Percentiles rank a stretch among this genome's conserved stretches.
phyloP scores from a whole-genome alignment of 2,113 vertebrate species.

The Aythya baeri region DNA sequence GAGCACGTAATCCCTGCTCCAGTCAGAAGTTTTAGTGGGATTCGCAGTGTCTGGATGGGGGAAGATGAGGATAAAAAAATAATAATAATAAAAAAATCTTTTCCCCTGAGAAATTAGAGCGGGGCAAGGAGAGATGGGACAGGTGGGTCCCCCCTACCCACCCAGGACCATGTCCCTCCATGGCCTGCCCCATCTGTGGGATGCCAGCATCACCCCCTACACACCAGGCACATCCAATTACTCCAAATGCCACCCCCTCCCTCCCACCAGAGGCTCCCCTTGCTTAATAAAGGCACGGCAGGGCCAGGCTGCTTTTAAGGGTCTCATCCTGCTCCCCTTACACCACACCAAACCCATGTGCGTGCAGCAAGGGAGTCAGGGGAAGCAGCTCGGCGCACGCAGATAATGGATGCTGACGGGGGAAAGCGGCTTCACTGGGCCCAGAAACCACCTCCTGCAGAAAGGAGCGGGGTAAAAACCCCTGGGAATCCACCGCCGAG shows the following conservation, averaged over 20 bases:
- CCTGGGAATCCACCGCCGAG: background rate
- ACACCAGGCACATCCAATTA: slow-evolving; percentile 49
- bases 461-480: background rate
- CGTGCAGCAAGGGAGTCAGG: background rate
- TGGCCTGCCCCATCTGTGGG: background rate
- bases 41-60: background rate
- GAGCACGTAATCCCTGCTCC: slow-evolving; percentile 55
- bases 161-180: background rate
- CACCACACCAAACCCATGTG: background rate
- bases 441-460: slow-evolving; percentile 14
- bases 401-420: background rate
- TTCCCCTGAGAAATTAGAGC: background rate
- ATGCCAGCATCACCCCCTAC: background rate
- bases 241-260: background rate
- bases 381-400: background rate
- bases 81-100: background rate
- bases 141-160: background rate
- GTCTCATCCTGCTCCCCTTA: background rate
- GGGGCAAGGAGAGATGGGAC: background rate
- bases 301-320: background rate
- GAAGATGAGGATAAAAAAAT: background rate
- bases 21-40: slow-evolving; percentile 64
- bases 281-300: slow-evolving; percentile 70
- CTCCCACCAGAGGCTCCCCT: slow-evolving; percentile 18
- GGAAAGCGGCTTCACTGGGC: background rate